Evolutionary conservation across 2,113 vertebrate species (phyloP).

Genomic region (Cercopithecus mona): DNA sequence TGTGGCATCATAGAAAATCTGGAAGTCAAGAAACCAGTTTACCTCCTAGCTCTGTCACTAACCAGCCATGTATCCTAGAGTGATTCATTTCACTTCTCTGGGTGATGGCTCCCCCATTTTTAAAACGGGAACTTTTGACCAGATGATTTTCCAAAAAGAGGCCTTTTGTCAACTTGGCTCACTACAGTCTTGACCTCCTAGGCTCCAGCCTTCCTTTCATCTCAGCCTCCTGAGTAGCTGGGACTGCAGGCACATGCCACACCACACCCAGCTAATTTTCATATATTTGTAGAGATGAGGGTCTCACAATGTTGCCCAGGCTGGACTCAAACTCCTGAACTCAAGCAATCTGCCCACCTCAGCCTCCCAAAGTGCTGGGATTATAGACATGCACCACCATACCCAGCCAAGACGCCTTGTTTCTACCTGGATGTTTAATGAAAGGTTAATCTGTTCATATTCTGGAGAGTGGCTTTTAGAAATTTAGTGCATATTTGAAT

Average conservation of each 20-base stretch:
- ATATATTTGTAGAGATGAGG: no score
- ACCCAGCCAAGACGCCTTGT: neutral
- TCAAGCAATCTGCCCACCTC: no score
- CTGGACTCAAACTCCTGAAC: no score
- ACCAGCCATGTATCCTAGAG: neutral
- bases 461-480: neutral
- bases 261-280: no score
- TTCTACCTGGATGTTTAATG: neutral
- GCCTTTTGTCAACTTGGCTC: neutral
- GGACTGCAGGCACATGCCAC: no score
- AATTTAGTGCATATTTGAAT: neutral
- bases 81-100: neutral
- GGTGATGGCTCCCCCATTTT: neutral
- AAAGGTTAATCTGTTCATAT: neutral
- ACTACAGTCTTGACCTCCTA: no score
- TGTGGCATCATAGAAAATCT: neutral
- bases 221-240: no score
- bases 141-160: neutral
- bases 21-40: neutral
- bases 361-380: no score
- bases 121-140: neutral
- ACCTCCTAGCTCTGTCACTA: neutral
- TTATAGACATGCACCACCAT: no score
- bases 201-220: no score
- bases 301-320: no score